Evolutionary conservation across 1,140 invertebrate genomes (phyloP), one percentile per base, ranked within the genome.

Genomic region (Dreissena rostriformis): DNA sequence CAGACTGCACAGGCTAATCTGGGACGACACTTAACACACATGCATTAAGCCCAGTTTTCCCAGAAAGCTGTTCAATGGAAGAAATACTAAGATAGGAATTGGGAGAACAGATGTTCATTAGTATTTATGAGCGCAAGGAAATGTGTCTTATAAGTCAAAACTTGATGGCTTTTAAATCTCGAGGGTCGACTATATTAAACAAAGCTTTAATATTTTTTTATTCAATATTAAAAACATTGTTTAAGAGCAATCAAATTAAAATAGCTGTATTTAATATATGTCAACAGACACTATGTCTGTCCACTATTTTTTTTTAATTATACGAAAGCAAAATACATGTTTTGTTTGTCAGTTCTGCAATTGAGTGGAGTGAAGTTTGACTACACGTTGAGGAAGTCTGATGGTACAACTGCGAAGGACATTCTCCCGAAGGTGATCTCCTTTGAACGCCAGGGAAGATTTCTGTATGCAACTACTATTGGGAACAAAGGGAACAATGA

Each of bases 371-470:
- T 65, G 11, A 57, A 29, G 17, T 66, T 55, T 39, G 49, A 67
- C 15, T 88, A 86, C 66, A 75, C 75, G 14, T 61, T 91, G 26
- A 82, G 73, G 24, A 89, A 88, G 68, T 81, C 85, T 1, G 73
- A 24, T 24, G 87, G 88, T 67, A 65, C 22, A 70, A 78, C 65
- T n/a, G 89, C 85, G 86, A 83, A 24, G 52, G 57, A 57, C 15
- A 24, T 92, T 12, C 70, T 86, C 52, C 78, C 86, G 12, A 84
- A 85, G 22, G 88, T 91, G 0, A 75, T 86, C 17, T 82, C 88
- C 8, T 92, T 92, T 87, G 89, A 89, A 10, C 84, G 90, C 17
- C 86, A 91, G 72, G 91, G 88, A 4, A 89, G 90, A 57, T 92
- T 92, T 75, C 67, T 92, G 7, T 92, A 91, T 88, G 91, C 88